phyloP scores from a whole-genome alignment of 1,140 invertebrate species.

The Brachionus plicatilis region DNA sequence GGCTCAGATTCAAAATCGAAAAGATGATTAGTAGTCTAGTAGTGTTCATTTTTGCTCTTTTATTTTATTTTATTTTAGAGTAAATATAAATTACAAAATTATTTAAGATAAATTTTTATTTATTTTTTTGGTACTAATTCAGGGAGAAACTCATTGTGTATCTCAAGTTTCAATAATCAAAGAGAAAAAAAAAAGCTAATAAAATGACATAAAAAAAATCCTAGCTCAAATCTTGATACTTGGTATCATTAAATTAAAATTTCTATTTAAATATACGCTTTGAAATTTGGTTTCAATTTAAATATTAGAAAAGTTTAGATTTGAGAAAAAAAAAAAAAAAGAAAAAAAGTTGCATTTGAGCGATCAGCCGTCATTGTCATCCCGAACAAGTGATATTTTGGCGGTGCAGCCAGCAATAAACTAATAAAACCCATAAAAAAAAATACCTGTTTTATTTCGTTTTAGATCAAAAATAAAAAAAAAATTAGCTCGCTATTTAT shows the following conservation, averaged over 20 bases:
- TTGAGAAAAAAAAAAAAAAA: background rate
- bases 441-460: slow-evolving; percentile 4
- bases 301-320: background rate
- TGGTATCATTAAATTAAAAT: background rate
- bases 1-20: background rate
- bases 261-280: background rate
- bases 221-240: background rate
- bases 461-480: background rate
- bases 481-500: background rate
- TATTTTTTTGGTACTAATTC: background rate
- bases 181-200: background rate
- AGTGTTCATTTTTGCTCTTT: background rate
- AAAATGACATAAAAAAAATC: background rate
- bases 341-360: background rate
- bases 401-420: background rate
- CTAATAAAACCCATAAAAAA: background rate
- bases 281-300: background rate
- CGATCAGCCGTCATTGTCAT: background rate
- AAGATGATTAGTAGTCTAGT: background rate
- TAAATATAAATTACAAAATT: background rate
- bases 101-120: background rate
- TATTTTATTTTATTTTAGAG: background rate
- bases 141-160: background rate
- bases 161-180: background rate
- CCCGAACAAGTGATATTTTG: background rate